Evolutionary conservation across 1,140 invertebrate species (phyloP).

Genomic region (Drosophila miranda): DNA sequence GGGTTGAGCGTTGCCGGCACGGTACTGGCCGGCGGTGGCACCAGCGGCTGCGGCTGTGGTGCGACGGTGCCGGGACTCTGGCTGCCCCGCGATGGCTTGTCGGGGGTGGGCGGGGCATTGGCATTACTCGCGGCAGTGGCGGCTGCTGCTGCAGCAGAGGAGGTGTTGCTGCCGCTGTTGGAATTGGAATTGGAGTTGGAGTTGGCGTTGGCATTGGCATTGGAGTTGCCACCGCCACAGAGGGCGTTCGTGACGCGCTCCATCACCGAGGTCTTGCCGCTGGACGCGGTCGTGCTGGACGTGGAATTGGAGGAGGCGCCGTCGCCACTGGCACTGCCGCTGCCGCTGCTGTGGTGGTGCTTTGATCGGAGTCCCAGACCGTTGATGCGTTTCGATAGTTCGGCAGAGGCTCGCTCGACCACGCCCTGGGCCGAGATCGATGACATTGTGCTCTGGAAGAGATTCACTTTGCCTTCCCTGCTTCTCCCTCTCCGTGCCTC

Average conservation of each 20-base stretch:
- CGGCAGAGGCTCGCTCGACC: constrained; percentile 93
- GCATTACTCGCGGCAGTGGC: constrained; percentile 18
- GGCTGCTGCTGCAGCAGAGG: constrained; percentile 31
- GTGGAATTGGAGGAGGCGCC: constrained; percentile 40
- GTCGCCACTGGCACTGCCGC: constrained; percentile 58
- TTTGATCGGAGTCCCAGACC: constrained; percentile 90
- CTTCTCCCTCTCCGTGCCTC: constrained; percentile 2
- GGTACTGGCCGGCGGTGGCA: constrained; percentile 45
- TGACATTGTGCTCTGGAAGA: constrained; percentile 82
- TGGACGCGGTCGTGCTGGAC: constrained; percentile 43
- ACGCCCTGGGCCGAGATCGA: constrained; percentile 84
- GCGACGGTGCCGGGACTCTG: constrained; percentile 23
- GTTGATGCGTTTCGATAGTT: constrained; percentile 93
- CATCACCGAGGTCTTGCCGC: constrained; percentile 87
- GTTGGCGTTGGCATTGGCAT: constrained; percentile 47
- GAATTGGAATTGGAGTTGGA: constrained; percentile 41
- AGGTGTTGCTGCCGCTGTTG: constrained; percentile 25
- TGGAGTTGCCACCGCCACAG: constrained; percentile 86
- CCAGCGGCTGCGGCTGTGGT: constrained; percentile 25
- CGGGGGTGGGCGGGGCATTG: constrained; percentile 60
- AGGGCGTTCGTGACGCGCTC: constrained; percentile 92
- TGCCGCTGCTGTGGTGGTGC: constrained; percentile 83
- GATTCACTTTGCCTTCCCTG: constrained; percentile 76
- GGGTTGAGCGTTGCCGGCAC: constrained; percentile 43
- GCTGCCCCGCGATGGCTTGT: constrained; percentile 66